A percentile compares a stretch with the other conserved stretches of the same genome.
These are phyloP conservation scores for Agrotis clavis DNA, from an alignment of 2,888 invertebrate species.

Conservation along the genomic window DNA sequence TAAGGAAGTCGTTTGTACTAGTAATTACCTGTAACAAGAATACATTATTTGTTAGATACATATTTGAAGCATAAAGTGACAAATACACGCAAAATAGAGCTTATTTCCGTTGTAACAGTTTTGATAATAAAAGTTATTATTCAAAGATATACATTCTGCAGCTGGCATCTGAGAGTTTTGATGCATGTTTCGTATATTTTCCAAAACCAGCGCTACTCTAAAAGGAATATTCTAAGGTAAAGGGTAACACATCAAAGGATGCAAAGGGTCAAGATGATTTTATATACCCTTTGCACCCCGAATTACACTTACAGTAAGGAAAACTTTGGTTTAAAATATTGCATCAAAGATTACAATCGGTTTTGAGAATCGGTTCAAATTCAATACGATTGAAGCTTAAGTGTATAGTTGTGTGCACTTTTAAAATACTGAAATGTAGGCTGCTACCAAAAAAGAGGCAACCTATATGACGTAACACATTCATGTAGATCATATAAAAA, in stretches of 20 bases:
- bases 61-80: background rate
- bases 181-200: constrained; percentile 28
- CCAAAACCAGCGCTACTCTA: constrained; percentile 42
- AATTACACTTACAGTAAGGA: constrained; percentile 23
- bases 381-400: constrained; percentile 4
- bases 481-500: constrained; percentile 55
- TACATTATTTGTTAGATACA: constrained; percentile 72
- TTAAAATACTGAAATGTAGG: constrained; percentile 14
- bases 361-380: constrained; percentile 18
- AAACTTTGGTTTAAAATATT: constrained; percentile 16
- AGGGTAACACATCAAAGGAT: constrained; percentile 48
- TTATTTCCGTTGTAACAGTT: background rate
- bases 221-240: constrained; percentile 47
- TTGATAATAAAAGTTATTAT: too few species aligned
- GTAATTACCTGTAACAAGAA: constrained; percentile 84
- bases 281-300: constrained; percentile 32
- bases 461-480: constrained; percentile 25
- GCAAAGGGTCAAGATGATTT: constrained; percentile 45
- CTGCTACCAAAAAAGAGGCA: constrained; percentile 20
- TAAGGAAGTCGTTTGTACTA: constrained; percentile 76
- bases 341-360: constrained; percentile 18
- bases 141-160: background rate
- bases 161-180: constrained; percentile 16
- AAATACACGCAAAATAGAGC: background rate
- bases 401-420: background rate